A percentile compares a stretch with the other conserved stretches of the same genome.
These are phyloP conservation scores for Anguilla japonica DNA, from an alignment of 2,113 vertebrate species.

Conservation along the genomic window DNA sequence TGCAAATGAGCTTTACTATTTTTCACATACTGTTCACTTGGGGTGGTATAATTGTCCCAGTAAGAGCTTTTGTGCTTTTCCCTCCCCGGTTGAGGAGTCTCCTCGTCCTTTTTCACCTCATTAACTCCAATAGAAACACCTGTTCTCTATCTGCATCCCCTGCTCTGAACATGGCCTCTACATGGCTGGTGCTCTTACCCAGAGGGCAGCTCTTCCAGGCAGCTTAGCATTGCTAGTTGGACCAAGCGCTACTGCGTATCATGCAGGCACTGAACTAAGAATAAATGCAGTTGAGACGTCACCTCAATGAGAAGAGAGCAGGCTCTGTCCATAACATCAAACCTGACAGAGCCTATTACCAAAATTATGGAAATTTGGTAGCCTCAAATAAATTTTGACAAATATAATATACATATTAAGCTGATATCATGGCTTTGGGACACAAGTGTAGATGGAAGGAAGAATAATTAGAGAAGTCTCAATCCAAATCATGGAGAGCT, in stretches of 20 bases:
- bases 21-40: constrained; percentile 13
- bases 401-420: not conserved
- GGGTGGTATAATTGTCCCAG: not conserved
- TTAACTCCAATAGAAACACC: constrained; percentile 22
- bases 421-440: not conserved
- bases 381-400: not conserved
- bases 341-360: not conserved
- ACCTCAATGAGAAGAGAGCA: not conserved
- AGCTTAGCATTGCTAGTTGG: constrained; percentile 7
- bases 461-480: too few relatives aligned
- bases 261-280: not conserved
- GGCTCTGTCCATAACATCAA: not conserved
- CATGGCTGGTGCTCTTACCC: not conserved
- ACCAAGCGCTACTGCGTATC: not conserved
- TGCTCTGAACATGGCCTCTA: not conserved
- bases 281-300: not conserved
- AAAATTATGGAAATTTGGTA: not conserved
- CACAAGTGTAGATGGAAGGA: too few relatives aligned
- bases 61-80: not conserved
- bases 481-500: too few relatives aligned
- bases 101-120: not conserved
- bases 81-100: not conserved
- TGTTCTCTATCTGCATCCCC: not conserved
- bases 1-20: not conserved
- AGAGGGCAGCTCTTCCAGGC: not conserved